These are phyloP conservation scores for Agrotis ipsilon DNA, from an alignment of 2,888 invertebrate species.

Conservation along the genomic window DNA sequence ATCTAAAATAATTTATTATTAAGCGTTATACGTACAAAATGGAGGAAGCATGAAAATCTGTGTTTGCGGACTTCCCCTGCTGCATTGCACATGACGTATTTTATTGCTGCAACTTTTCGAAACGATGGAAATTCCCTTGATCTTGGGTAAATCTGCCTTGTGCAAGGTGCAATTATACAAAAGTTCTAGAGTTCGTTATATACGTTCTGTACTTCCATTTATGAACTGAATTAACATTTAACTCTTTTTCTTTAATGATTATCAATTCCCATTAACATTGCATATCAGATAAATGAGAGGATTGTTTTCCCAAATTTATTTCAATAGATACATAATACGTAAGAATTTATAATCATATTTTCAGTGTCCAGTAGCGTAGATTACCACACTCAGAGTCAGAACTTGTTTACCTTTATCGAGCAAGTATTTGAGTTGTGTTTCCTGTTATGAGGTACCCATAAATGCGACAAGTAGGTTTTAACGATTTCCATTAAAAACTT, in stretches of 20 bases:
- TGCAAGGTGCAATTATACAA: neutral
- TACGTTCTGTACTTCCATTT: neutral
- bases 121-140: constrained; percentile 26
- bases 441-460: constrained; percentile 66
- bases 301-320: constrained; percentile 26
- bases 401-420: constrained; percentile 72
- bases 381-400: constrained; percentile 66
- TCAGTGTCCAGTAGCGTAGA: constrained; percentile 55
- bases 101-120: constrained; percentile 31
- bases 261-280: neutral
- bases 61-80: constrained; percentile 52
- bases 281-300: constrained; percentile 1
- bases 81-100: constrained; percentile 15
- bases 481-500: constrained; percentile 60
- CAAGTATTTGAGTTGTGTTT: constrained; percentile 70
- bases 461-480: constrained; percentile 55
- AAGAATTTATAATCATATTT: constrained; percentile 30
- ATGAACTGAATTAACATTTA: neutral
- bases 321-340: constrained; percentile 37
- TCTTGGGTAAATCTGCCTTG: neutral
- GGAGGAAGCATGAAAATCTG: constrained; percentile 27
- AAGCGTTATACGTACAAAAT: constrained; percentile 24
- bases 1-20: neutral
- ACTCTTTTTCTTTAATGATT: neutral
- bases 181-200: neutral